Conservation (phyloP, 2,888 invertebrate species). For the Thereva unica region DNA sequence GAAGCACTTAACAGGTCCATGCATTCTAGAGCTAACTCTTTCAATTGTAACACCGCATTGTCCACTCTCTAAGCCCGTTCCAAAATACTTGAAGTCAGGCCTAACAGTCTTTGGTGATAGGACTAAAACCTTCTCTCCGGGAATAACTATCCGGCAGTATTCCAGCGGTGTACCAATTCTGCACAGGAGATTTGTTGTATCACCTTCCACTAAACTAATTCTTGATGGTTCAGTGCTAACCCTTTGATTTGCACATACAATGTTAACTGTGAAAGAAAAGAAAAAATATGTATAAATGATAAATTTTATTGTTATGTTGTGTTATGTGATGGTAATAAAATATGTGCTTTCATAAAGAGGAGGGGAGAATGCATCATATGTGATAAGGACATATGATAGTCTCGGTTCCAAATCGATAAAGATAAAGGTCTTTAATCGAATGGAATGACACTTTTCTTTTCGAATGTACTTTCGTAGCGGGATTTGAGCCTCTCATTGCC, state of each 20-base stretch:
- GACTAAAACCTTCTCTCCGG: slow-evolving; percentile 58
- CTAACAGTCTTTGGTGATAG: slow-evolving; percentile 58
- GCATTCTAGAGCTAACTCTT: slow-evolving; percentile 66
- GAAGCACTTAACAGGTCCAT: slow-evolving; percentile 72
- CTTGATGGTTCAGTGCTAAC: slow-evolving; percentile 49
- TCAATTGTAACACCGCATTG: slow-evolving; percentile 74
- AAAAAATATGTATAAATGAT: not conserved
- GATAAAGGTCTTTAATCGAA: no score
- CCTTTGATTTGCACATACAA: slow-evolving; percentile 4
- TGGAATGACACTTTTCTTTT: no score
- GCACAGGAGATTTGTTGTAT: slow-evolving; percentile 53
- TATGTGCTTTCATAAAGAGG: no score
- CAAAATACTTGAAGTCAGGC: slow-evolving; percentile 61
- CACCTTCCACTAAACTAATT: slow-evolving; percentile 54
- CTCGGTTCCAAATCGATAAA: no score
- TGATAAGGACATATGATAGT: no score
- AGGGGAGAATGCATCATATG: no score
- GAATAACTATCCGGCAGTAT: slow-evolving; percentile 60
- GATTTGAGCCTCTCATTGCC: no score
- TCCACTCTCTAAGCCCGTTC: slow-evolving; percentile 63
- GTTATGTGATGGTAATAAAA: not conserved
- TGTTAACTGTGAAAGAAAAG: not conserved
- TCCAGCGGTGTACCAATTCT: slow-evolving; percentile 51
- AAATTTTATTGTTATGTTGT: not conserved
- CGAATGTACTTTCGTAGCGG: no score